phyloP scores from a whole-genome alignment of 2,797 vertebrate species.

The Acrocephalus scirpaceus region DNA sequence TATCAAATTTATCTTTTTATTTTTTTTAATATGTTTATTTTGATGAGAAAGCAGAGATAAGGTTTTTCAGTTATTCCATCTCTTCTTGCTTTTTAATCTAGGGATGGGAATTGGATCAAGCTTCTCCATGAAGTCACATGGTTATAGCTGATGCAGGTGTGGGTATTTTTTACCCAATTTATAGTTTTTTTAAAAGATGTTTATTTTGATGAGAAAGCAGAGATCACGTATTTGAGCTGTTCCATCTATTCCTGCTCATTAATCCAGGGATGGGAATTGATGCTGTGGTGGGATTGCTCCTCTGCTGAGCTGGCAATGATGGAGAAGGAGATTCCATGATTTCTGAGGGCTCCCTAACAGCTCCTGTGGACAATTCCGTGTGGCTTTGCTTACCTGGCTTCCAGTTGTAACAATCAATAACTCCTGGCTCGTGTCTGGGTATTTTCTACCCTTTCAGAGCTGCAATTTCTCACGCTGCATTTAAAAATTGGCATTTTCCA shows the following conservation, averaged over 20 bases:
- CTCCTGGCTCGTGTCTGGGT: not conserved
- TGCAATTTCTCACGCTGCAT: not conserved
- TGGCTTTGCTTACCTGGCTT: not conserved
- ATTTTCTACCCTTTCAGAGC: not conserved
- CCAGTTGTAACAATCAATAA: not conserved
- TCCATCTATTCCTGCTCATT: not conserved
- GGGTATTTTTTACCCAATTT: not conserved
- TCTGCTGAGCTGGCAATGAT: not conserved
- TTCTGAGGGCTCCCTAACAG: not conserved
- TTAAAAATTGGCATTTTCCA: not conserved
- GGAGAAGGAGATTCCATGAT: not conserved
- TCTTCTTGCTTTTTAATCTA: not conserved
- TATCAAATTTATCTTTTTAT: not conserved
- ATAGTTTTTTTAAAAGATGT: too few relatives aligned
- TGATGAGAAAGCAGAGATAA: not conserved
- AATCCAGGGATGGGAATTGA: not conserved
- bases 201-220: not conserved
- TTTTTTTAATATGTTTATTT: not conserved
- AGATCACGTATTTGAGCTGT: rapidly evolving
- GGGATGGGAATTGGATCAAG: too few relatives aligned
- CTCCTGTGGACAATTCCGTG: rapidly evolving
- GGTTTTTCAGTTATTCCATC: not conserved
- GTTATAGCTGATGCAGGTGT: not conserved
- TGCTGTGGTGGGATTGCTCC: not conserved
- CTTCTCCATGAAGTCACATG: rapidly evolving